Evolutionary conservation across 2,113 vertebrate species (phyloP).

Genomic region (Hucho hucho): DNA sequence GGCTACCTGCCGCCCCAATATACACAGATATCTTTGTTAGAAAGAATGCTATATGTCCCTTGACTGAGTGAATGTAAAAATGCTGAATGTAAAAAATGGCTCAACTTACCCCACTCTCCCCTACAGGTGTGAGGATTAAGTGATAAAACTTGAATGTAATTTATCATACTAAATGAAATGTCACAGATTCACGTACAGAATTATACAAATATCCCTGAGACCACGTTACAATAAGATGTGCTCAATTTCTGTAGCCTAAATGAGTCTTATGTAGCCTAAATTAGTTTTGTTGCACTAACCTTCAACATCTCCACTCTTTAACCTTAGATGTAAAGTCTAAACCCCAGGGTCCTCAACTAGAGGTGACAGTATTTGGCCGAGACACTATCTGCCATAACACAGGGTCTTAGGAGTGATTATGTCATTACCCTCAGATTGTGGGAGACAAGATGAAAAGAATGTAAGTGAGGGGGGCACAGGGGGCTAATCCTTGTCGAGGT

Average conservation of each 20-base stretch:
- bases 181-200: too few species aligned
- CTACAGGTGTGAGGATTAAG: constrained; percentile 1
- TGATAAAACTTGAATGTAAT: too few species aligned
- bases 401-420: constrained; percentile 71
- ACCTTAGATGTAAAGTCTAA: constrained; percentile 32
- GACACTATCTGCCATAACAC: constrained; percentile 62
- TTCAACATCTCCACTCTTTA: constrained; percentile 41
- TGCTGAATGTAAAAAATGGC: too few species aligned
- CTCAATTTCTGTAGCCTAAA: too few species aligned
- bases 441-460: constrained; percentile 75
- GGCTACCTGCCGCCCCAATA: too few species aligned
- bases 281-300: neutral
- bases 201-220: too few species aligned
- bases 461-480: constrained; percentile 48
- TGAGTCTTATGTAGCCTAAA: neutral
- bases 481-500: constrained; percentile 75
- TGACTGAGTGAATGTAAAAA: too few species aligned
- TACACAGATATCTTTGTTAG: too few species aligned
- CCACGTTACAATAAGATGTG: neutral
- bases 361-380: constrained; percentile 66
- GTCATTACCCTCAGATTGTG: constrained; percentile 73
- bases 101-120: too few species aligned
- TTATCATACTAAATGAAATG: too few species aligned
- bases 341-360: constrained; percentile 49
- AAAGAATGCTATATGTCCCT: too few species aligned